phyloP scores from a whole-genome alignment of 2,113 vertebrate genomes.

The Pelodiscus sinensis region DNA sequence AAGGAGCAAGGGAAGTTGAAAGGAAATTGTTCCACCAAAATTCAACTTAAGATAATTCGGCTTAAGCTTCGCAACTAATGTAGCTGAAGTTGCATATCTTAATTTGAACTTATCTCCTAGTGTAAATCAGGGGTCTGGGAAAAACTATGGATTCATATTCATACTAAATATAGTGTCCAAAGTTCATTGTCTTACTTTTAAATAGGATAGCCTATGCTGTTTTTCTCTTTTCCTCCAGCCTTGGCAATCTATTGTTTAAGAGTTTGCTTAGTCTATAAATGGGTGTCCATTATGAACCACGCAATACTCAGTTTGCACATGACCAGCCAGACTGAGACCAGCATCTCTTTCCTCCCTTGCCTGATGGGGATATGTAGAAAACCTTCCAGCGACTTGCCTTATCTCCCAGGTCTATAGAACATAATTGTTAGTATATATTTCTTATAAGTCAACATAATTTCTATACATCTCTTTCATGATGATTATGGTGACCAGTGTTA shows the following conservation, averaged over 20 bases:
- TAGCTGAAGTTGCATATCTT: too few relatives aligned
- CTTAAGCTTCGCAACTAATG: too few relatives aligned
- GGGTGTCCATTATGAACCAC: neutral
- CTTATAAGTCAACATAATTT: neutral
- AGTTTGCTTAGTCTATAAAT: neutral
- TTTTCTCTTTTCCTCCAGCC: neutral
- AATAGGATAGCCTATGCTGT: neutral
- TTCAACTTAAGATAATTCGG: too few relatives aligned
- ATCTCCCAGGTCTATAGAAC: neutral
- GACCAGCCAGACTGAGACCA: neutral
- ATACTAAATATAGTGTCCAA: neutral
- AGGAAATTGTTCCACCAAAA: too few relatives aligned
- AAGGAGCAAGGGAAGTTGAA: too few relatives aligned
- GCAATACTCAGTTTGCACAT: neutral
- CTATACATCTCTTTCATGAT: neutral
- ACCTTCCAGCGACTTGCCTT: neutral
- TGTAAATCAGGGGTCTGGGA: too few relatives aligned
- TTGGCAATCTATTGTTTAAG: neutral
- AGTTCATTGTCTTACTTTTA: neutral
- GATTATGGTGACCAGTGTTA: neutral
- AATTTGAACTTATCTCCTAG: too few relatives aligned
- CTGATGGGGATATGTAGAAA: neutral
- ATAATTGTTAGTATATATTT: neutral
- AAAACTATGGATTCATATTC: neutral
- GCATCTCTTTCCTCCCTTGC: neutral